These are phyloP conservation scores for Charaxes varanes DNA, from an alignment of 1,140 invertebrate species.

Conservation along the genomic window DNA sequence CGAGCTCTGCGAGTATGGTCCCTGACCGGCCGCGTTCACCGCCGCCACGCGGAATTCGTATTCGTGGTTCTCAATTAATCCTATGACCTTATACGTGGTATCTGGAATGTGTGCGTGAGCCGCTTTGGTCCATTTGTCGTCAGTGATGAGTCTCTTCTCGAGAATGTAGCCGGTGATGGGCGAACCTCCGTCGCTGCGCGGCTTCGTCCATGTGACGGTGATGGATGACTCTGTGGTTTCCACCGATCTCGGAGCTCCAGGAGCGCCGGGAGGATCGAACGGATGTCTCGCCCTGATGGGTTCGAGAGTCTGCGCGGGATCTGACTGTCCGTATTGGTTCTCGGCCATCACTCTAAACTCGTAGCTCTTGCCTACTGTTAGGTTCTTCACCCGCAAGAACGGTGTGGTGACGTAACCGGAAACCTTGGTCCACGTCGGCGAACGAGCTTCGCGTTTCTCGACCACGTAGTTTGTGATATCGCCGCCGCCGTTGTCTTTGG, in stretches of 20 bases:
- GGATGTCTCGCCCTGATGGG: slow-evolving; percentile 96
- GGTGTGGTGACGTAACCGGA: slow-evolving; percentile 94
- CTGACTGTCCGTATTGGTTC: slow-evolving; percentile 96
- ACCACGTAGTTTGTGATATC: slow-evolving; percentile 97
- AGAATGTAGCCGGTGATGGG: slow-evolving; percentile 94
- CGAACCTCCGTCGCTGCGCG: slow-evolving; percentile 93
- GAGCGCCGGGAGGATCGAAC: slow-evolving; percentile 94
- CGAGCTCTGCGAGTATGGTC: slow-evolving; percentile 92
- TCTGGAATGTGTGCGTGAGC: slow-evolving; percentile 88
- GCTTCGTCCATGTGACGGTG: slow-evolving; percentile 94
- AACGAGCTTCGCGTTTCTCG: slow-evolving; percentile 91
- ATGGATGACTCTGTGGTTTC: slow-evolving; percentile 95
- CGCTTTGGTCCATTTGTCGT: slow-evolving; percentile 94
- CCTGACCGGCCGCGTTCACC: slow-evolving; percentile 96
- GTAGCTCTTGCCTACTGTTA: slow-evolving; percentile 92
- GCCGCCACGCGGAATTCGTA: slow-evolving; percentile 98
- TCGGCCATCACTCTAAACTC: slow-evolving; percentile 99
- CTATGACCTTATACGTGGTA: slow-evolving; percentile 86
- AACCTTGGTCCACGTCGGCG: slow-evolving; percentile 90
- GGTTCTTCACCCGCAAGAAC: slow-evolving; percentile 91
- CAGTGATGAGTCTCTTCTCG: slow-evolving; percentile 91
- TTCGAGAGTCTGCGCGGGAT: slow-evolving; percentile 90
- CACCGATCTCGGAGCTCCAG: slow-evolving; percentile 88
- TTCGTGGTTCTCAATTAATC: slow-evolving; percentile 94
- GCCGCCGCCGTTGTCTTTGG: slow-evolving; percentile 95